phyloP scores from a whole-genome alignment of 2,797 vertebrate species.

The Thripadectes ignobilis region DNA sequence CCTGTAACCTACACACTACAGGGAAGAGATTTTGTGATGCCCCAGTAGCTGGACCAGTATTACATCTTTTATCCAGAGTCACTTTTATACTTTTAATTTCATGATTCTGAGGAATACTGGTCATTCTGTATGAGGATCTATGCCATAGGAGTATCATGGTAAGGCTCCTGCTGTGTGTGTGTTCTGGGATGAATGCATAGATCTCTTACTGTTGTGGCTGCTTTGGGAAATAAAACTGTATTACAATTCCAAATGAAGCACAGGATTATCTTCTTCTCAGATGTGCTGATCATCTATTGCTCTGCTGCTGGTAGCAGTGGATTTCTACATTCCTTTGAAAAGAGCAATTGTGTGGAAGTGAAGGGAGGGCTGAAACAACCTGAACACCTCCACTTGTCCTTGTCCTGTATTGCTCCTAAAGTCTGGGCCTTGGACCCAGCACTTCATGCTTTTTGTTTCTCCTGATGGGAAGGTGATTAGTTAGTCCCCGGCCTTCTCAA shows the following conservation, averaged over 20 bases:
- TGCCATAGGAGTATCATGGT: background rate
- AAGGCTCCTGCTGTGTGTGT: background rate
- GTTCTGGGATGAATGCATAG: background rate
- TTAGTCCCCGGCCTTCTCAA: background rate
- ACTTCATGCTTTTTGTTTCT: background rate
- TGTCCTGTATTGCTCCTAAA: background rate
- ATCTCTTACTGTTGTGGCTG: background rate
- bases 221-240: background rate
- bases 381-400: background rate
- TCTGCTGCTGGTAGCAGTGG: background rate
- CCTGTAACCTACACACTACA: background rate
- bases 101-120: background rate
- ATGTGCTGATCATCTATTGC: background rate
- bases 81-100: background rate
- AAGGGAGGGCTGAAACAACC: background rate
- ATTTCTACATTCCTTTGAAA: background rate
- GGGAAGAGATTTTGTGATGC: background rate
- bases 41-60: background rate
- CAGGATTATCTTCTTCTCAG: background rate
- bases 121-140: background rate
- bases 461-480: background rate
- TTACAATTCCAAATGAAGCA: background rate
- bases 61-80: background rate
- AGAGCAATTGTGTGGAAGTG: background rate
- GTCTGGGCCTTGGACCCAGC: background rate